These are phyloP conservation scores for Brachyalestes nurse DNA, from an alignment of 2,797 vertebrate genomes.

Conservation along the genomic window DNA sequence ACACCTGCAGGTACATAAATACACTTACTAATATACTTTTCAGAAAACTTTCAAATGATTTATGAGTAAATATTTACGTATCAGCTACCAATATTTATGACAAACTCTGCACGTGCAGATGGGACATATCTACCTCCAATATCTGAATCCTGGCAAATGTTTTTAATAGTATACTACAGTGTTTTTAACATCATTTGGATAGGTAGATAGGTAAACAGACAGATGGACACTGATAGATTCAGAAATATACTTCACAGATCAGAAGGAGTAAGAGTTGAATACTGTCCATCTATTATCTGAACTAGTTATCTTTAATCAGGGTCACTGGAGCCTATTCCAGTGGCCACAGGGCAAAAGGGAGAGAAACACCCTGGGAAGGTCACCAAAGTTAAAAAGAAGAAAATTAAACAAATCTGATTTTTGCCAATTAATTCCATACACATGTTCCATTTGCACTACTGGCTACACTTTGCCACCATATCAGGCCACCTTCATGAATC, in stretches of 20 bases:
- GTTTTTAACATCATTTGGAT: not conserved
- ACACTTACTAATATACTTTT: not conserved
- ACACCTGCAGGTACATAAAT: not conserved
- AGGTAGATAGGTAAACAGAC: not conserved
- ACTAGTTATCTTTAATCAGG: too few species aligned
- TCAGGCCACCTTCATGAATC: not conserved
- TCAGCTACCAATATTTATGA: not conserved
- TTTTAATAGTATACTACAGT: not conserved
- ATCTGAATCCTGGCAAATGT: not conserved
- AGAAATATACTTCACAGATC: too few species aligned
- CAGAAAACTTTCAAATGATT: not conserved
- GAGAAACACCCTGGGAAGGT: too few species aligned
- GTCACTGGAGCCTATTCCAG: too few species aligned
- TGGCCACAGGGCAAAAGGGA: too few species aligned
- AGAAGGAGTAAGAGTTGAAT: too few species aligned
- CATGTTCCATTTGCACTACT: not conserved
- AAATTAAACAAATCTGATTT: too few species aligned
- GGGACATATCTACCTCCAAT: not conserved
- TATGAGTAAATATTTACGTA: slow-evolving; percentile 11
- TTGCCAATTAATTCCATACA: not conserved
- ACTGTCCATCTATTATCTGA: too few species aligned
- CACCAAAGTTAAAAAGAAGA: too few species aligned
- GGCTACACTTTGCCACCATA: not conserved
- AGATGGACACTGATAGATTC: not conserved
- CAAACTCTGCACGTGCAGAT: not conserved